A percentile compares a stretch with the other conserved stretches of the same genome.
These are phyloP conservation scores for Ciconia stormi DNA, from an alignment of 2,113 vertebrate genomes.

Conservation along the genomic window DNA sequence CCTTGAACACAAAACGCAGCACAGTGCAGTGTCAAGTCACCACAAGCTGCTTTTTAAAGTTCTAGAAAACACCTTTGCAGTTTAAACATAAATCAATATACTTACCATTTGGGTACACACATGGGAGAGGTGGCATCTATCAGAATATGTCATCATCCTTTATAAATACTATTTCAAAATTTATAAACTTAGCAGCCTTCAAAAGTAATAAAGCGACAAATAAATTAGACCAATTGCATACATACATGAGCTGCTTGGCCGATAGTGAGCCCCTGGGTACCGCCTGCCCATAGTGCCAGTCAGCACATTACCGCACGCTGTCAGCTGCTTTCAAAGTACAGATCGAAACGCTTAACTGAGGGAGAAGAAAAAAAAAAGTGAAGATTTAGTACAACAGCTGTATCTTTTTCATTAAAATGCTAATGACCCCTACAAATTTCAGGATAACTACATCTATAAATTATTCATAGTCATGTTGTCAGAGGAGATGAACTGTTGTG, in stretches of 20 bases:
- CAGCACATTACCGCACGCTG: constrained; percentile 68
- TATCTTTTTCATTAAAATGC: constrained; percentile 77
- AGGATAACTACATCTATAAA: constrained; percentile 68
- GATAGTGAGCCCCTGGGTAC: constrained; percentile 73
- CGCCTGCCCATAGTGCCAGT: constrained; percentile 80
- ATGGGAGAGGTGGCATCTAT: background rate
- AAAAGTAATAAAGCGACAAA: background rate
- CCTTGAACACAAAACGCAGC: background rate
- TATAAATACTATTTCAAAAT: background rate
- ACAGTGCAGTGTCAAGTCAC: background rate
- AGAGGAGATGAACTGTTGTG: constrained; percentile 45
- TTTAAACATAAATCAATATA: background rate
- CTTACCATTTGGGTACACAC: background rate
- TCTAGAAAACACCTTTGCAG: background rate
- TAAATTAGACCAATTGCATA: constrained; percentile 12
- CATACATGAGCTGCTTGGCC: constrained; percentile 77
- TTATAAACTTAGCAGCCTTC: background rate
- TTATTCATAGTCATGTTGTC: constrained; percentile 62
- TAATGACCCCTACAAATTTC: constrained; percentile 71
- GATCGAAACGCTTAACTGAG: constrained; percentile 46
- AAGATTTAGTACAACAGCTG: constrained; percentile 71
- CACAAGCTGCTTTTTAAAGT: background rate
- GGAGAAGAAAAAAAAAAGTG: constrained; percentile 4
- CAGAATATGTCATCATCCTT: background rate
- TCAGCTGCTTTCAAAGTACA: constrained; percentile 31